A percentile compares a stretch with the other conserved stretches of the same genome.
Evolutionary conservation across 37 sponge, comb jelly and placozoan species (phyloP).

Genomic region (Geodia barretti): DNA sequence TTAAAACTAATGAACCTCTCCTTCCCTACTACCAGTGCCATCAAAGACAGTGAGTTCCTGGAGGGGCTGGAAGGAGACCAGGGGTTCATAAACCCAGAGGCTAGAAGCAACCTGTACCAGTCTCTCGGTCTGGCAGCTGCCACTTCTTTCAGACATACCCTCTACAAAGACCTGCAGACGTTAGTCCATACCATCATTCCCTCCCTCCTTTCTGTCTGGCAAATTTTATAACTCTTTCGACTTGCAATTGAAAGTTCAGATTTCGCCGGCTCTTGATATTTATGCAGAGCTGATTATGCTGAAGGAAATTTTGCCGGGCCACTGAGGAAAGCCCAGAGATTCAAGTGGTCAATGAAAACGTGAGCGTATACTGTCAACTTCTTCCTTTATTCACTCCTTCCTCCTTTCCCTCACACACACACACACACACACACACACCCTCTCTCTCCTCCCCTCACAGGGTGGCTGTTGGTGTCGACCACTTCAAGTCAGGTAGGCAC

Average conservation of each 20-base stretch:
- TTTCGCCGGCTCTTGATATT: not conserved
- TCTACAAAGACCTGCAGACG: constrained; percentile 10
- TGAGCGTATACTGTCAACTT: no score
- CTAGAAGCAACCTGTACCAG: constrained; percentile 47
- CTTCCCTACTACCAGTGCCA: not conserved
- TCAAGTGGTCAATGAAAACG: constrained; percentile 78
- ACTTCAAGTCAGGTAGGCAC: constrained; percentile 62
- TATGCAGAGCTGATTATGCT: constrained; percentile 39
- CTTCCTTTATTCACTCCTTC: no score
- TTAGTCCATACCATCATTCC: not conserved
- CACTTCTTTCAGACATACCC: constrained; percentile 25
- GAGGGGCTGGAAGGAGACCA: constrained; percentile 23
- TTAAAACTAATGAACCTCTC: not conserved
- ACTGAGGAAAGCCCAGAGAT: constrained; percentile 62
- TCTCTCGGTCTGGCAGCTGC: constrained; percentile 37
- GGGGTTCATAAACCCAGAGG: constrained; percentile 72
- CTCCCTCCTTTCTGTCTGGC: not conserved
- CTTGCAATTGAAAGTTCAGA: not conserved
- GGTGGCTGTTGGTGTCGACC: constrained; percentile 66
- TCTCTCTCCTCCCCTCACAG: constrained; percentile 17
- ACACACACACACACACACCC: not conserved
- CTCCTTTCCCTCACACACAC: no score
- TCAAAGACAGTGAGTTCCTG: constrained; percentile 25
- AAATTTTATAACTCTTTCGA: not conserved
- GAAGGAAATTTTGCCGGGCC: constrained; percentile 44